Conservation (phyloP, 2,888 invertebrate species). For the Atethmia centrago region DNA sequence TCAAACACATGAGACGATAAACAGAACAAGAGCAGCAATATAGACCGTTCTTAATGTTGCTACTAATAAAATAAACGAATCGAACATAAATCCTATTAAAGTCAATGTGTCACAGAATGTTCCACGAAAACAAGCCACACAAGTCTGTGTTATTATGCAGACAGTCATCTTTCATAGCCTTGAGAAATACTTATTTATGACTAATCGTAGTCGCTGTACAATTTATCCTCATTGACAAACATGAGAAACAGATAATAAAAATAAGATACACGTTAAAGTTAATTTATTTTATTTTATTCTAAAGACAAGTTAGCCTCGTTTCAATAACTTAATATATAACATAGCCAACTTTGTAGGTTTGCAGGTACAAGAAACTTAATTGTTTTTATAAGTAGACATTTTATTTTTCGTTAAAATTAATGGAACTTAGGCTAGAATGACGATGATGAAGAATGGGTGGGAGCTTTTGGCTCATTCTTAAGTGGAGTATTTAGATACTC, state of each 20-base stretch:
- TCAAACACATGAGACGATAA: conserved; percentile 28
- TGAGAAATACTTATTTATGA: conserved; percentile 78
- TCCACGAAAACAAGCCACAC: conserved; percentile 73
- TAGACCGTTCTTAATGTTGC: conserved; percentile 18
- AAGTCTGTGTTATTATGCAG: conserved; percentile 71
- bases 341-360: background rate
- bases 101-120: conserved; percentile 67
- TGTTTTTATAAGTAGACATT: background rate
- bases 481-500: background rate
- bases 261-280: conserved; percentile 43
- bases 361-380: background rate
- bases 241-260: conserved; percentile 62
- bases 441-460: background rate
- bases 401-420: conserved; percentile 2
- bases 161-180: conserved; percentile 75
- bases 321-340: conserved; percentile 7
- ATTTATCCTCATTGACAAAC: conserved; percentile 77
- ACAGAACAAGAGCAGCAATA: conserved; percentile 29
- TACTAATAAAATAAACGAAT: conserved; percentile 47
- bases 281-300: conserved; percentile 38
- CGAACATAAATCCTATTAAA: conserved; percentile 58
- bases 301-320: conserved; percentile 15
- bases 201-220: conserved; percentile 72
- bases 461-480: background rate
- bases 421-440: background rate